Conservation (phyloP, 2,888 invertebrate genomes). For the Girardia tigrina region DNA sequence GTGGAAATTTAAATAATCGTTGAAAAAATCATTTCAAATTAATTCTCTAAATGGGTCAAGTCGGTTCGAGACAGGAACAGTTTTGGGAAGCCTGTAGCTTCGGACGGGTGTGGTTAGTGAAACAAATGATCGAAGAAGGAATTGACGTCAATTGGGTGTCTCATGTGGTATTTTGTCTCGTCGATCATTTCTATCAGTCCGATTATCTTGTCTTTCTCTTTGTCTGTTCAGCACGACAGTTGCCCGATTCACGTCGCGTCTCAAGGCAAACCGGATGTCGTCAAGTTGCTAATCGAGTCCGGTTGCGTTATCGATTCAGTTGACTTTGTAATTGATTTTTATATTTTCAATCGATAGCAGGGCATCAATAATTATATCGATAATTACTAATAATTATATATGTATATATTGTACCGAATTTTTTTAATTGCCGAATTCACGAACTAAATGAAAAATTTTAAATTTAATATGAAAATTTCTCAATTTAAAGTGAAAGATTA, state of each 20-base stretch:
- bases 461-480: too few species aligned
- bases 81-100: conserved; percentile 51
- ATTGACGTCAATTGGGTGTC: conserved; percentile 51
- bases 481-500: too few species aligned
- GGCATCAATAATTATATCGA: too few species aligned
- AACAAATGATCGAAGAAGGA: conserved; percentile 43
- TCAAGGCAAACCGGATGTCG: conserved; percentile 49
- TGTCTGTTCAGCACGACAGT: conserved; percentile 46
- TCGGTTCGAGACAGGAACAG: conserved; percentile 48
- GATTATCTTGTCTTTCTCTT: background rate
- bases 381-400: too few species aligned
- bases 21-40: background rate
- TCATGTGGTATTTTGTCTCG: conserved; percentile 42
- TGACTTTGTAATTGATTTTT: conserved; percentile 40
- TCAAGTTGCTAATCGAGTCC: conserved; percentile 45
- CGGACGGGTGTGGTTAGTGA: conserved; percentile 44
- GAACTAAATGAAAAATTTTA: too few species aligned
- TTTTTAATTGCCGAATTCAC: too few species aligned
- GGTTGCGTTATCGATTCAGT: conserved; percentile 46
- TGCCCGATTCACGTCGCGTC: conserved; percentile 50
- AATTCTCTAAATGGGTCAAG: conserved; percentile 45
- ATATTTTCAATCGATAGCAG: too few species aligned
- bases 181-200: background rate
- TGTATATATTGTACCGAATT: too few species aligned
- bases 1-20: too few species aligned